phyloP scores from a whole-genome alignment of 2,888 invertebrate species.

The Lapara coniferarum region DNA sequence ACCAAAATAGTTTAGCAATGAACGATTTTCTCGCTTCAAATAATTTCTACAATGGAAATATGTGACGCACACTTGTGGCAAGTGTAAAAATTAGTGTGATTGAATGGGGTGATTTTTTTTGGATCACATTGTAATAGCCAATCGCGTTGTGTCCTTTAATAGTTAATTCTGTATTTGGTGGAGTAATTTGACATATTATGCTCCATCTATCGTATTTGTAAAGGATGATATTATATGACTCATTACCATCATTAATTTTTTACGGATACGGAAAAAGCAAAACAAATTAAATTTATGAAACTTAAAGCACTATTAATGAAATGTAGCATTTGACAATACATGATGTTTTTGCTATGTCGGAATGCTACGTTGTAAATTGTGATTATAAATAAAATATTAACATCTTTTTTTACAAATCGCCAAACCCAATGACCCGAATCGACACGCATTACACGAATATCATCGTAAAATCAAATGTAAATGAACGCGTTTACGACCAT shows the following conservation, averaged over 20 bases:
- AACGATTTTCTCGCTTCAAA: slow-evolving; percentile 70
- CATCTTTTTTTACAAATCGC: not conserved
- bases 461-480: slow-evolving; percentile 31
- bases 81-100: slow-evolving; percentile 57
- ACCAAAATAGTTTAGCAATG: slow-evolving; percentile 53
- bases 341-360: not conserved
- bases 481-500: slow-evolving; percentile 49
- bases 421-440: slow-evolving; percentile 4
- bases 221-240: no score
- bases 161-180: not conserved
- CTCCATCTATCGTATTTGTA: no score
- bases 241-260: no score
- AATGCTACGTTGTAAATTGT: not conserved
- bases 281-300: no score
- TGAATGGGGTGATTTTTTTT: slow-evolving; percentile 46
- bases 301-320: not conserved
- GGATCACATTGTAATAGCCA: slow-evolving; percentile 23
- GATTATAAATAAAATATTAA: not conserved
- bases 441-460: not conserved
- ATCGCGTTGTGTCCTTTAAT: slow-evolving; percentile 14
- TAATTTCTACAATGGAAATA: slow-evolving; percentile 61
- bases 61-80: slow-evolving; percentile 64
- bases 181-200: not conserved
- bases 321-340: not conserved
- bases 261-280: no score